A percentile compares a stretch with the other conserved stretches of the same genome.
Conservation (phyloP, 1,140 invertebrate genomes). For the Paramacrobiotus metropolitanus region DNA sequence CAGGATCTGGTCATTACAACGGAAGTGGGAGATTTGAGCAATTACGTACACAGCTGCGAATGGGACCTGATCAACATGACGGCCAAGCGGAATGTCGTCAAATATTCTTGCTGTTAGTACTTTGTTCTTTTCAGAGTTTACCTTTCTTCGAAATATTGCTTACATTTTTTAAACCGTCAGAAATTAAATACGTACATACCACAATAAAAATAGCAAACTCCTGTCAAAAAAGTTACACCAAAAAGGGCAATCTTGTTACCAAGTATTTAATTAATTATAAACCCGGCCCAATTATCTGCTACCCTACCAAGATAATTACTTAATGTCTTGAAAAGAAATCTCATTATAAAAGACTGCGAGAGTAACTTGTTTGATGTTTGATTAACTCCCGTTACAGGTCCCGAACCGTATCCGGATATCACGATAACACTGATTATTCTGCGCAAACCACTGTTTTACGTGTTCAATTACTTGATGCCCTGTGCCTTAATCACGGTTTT, state of each 20-base stretch:
- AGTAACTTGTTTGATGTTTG: background rate
- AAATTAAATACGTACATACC: no score
- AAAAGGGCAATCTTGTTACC: no score
- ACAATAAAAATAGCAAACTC: no score
- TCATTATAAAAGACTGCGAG: no score
- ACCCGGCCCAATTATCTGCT: no score
- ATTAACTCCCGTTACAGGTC: background rate
- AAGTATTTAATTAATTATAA: no score
- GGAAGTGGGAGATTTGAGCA: constrained; percentile 43
- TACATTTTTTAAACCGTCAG: no score
- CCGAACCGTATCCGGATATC: constrained; percentile 21
- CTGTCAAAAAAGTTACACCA: background rate
- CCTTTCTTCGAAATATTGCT: no score
- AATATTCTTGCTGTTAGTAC: constrained; percentile 39
- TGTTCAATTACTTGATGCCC: constrained; percentile 68
- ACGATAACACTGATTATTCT: constrained; percentile 31
- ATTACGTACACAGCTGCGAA: constrained; percentile 53
- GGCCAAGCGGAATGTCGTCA: constrained; percentile 40
- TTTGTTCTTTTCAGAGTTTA: constrained; percentile 11
- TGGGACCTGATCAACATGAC: constrained; percentile 48
- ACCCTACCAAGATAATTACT: no score
- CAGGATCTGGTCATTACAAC: constrained; percentile 42
- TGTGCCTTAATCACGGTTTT: constrained; percentile 60
- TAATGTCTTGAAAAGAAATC: no score
- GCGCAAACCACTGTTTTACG: constrained; percentile 61